These are phyloP conservation scores for Drosophila rufa DNA, from an alignment of 1,140 invertebrate genomes.

Conservation along the genomic window DNA sequence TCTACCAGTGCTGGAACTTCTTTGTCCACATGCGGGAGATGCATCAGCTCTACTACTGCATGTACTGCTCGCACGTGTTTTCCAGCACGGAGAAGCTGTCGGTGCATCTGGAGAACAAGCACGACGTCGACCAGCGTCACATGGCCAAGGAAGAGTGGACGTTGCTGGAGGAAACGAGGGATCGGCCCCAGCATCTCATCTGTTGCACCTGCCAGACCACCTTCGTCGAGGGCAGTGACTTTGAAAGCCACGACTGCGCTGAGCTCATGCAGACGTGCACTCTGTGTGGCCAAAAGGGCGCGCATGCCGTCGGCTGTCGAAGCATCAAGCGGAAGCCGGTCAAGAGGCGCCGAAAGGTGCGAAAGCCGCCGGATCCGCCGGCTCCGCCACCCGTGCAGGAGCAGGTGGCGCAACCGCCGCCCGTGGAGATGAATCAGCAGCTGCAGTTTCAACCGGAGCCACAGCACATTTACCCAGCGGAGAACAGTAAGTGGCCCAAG, in stretches of 20 bases:
- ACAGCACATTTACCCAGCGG: background rate
- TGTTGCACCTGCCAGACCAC: constrained; percentile 92
- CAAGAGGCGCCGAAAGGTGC: constrained; percentile 9
- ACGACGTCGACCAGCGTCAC: constrained; percentile 89
- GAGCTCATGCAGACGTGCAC: constrained; percentile 74
- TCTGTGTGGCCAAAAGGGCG: constrained; percentile 63
- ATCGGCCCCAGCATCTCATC: constrained; percentile 88
- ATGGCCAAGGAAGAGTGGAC: constrained; percentile 86
- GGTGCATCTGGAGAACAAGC: constrained; percentile 90
- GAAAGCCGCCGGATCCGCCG: constrained; percentile 7
- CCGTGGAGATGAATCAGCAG: background rate
- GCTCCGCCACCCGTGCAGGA: constrained; percentile 11
- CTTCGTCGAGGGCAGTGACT: constrained; percentile 90
- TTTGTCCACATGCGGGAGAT: constrained; percentile 92
- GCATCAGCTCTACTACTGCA: constrained; percentile 91
- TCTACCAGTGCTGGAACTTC: constrained; percentile 93
- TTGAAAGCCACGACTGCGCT: constrained; percentile 89
- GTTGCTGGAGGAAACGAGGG: constrained; percentile 86
- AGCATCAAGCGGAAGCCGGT: constrained; percentile 47
- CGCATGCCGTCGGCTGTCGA: constrained; percentile 68
- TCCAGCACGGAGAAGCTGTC: constrained; percentile 91
- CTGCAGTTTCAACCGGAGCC: constrained; percentile 13
- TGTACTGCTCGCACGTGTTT: constrained; percentile 92
- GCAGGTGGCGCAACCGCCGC: background rate
- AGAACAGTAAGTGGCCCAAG: constrained; percentile 32